These are phyloP conservation scores for Actinopyga echinites DNA, from an alignment of 53 echinoderm and acorn worm genomes.

Conservation along the genomic window DNA sequence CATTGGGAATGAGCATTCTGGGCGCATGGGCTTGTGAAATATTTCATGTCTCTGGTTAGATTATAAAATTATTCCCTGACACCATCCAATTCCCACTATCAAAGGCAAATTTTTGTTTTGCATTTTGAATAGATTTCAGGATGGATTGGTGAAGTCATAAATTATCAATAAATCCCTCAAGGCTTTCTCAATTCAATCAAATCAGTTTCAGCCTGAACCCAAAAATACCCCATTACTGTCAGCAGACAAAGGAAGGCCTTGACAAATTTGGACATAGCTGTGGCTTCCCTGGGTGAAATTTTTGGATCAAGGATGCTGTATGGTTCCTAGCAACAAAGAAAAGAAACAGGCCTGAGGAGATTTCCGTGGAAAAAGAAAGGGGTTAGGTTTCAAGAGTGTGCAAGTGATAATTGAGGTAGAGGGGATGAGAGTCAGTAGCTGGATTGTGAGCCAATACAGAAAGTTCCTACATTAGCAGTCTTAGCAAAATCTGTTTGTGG, in stretches of 20 bases:
- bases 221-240: slow-evolving; percentile 2
- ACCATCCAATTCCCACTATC: background rate
- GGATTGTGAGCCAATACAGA: no score
- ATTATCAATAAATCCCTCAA: background rate
- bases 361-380: background rate
- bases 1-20: no score
- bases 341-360: slow-evolving; percentile 1
- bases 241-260: background rate
- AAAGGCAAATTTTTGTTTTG: no score
- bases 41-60: no score
- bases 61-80: background rate
- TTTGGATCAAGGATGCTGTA: background rate
- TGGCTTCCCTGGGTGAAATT: background rate
- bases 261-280: slow-evolving; percentile 5
- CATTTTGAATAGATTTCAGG: no score
- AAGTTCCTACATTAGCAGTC: no score
- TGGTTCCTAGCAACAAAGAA: background rate
- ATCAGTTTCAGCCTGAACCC: background rate
- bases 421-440: no score
- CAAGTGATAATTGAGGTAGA: background rate
- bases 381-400: slow-evolving; percentile 1
- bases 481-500: no score
- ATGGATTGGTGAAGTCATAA: background rate
- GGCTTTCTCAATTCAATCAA: background rate
- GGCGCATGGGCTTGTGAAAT: no score